Base-by-base conservation (phyloP, 2,797 vertebrate species). In the Chloroceryle inda region DNA sequence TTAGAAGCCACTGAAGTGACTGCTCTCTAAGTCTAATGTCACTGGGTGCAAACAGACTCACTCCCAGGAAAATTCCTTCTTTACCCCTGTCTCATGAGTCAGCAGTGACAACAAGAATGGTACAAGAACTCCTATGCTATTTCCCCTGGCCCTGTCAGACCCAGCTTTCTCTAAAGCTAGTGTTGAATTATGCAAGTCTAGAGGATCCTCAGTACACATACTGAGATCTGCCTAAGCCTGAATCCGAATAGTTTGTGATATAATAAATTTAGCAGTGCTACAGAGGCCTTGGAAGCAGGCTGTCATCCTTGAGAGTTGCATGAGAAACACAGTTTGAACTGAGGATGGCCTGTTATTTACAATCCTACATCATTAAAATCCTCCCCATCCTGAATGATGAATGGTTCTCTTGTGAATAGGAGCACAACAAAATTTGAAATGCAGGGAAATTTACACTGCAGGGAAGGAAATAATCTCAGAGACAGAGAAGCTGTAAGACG, bases 211-310 rank as follows among this genome's bases (percentile, higher is more conserved):
- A 76, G 10, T 35, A 47, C 33, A 20, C 6, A 55, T 11, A 45
- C 24, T 17, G 31, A 64, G 64, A 61, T 23, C 80, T 90, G 38
- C 27, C 52, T 64, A 24, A 64, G 52, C 40, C 27, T 56, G 9
- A 88, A 67, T 53, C 33, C 64, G 37, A 68, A 4, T 26, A 50
- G 44, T 80, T 96, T 88, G 45, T 64, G 80, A 53, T 24, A 42
- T 58, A 71, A 76, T 89, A 95, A 92, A 94, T 83, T 56, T 14
- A 74, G 38, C 85, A 84, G 42, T 11, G 5, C 64, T 67, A 20
- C 12, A n/a, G 56, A 85, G 35, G 33, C 27, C 31, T 69, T 74
- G 61, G 82, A 94, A 86, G 24, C 64, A 74, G 47, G 27, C 56
- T 86, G 66, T 78, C 88, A 66, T 71, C 45, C 6, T 12, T 52